Percentiles rank a stretch among this genome's conserved stretches.
Conservation (phyloP, 1,140 invertebrate species). For the Drosophila murphyi region DNA sequence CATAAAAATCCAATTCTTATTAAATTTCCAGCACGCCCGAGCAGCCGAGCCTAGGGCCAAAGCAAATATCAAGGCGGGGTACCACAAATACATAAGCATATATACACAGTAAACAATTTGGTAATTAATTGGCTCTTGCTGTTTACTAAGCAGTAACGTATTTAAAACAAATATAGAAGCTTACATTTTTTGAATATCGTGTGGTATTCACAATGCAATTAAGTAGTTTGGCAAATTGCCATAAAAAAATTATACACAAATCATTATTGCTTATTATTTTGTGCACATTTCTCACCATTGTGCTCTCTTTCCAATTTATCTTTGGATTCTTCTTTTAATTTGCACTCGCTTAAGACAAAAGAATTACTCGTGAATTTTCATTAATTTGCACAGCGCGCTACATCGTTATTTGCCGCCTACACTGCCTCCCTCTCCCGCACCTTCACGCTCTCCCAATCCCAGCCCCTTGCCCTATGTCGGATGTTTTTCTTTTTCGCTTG, state of each 20-base stretch:
- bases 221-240: constrained; percentile 63
- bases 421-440: constrained; percentile 21
- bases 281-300: constrained; percentile 52
- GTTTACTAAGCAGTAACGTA: not conserved
- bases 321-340: constrained; percentile 62
- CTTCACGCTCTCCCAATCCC: not conserved
- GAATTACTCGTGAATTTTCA: constrained; percentile 78
- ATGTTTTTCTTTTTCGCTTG: constrained; percentile 29
- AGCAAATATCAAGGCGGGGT: constrained; percentile 17
- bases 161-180: too few species aligned
- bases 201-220: constrained; percentile 48
- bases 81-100: not conserved
- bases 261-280: constrained; percentile 74
- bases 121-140: not conserved
- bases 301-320: constrained; percentile 59
- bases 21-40: constrained; percentile 80
- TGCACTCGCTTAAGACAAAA: constrained; percentile 36
- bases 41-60: constrained; percentile 36
- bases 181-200: too few species aligned
- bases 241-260: constrained; percentile 61
- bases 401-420: not conserved
- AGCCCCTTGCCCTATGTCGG: not conserved
- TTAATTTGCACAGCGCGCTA: constrained; percentile 56
- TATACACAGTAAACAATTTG: not conserved
- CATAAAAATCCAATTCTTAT: constrained; percentile 82